Evolutionary conservation across 2,888 invertebrate species (phyloP).

Genomic region (Drosophila neoperkinsi): DNA sequence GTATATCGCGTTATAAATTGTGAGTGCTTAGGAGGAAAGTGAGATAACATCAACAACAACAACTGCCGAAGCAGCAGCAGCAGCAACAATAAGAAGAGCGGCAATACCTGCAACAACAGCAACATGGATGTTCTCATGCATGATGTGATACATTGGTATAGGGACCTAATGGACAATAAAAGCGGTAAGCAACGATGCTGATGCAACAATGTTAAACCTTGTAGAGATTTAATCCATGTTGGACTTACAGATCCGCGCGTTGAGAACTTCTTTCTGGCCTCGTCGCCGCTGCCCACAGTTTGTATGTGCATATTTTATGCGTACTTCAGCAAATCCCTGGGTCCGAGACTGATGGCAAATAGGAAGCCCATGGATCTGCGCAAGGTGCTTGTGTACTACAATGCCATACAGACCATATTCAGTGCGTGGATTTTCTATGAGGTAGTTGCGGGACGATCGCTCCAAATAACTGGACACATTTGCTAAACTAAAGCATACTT

Average conservation of each 20-base stretch:
- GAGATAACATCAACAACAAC: neutral
- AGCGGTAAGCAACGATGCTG: conserved; percentile 87
- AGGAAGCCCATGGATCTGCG: conserved; percentile 94
- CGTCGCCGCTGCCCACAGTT: conserved; percentile 94
- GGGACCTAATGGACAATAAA: conserved; percentile 90
- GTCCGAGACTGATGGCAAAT: conserved; percentile 95
- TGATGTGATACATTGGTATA: conserved; percentile 87
- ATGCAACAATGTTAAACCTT: neutral
- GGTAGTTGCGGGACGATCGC: conserved; percentile 86
- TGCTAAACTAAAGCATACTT: neutral
- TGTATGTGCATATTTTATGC: conserved; percentile 93
- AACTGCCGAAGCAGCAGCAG: neutral
- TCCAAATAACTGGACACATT: neutral
- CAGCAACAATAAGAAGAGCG: neutral
- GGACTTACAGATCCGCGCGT: conserved; percentile 92
- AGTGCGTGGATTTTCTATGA: conserved; percentile 97
- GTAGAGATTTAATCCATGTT: neutral
- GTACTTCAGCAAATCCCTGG: conserved; percentile 92
- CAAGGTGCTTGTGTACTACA: conserved; percentile 92
- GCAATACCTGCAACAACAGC: conserved; percentile 19
- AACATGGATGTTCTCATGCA: conserved; percentile 82
- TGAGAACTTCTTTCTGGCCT: conserved; percentile 95
- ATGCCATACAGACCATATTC: conserved; percentile 94
- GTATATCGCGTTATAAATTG: neutral
- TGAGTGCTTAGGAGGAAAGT: neutral